phyloP scores from a whole-genome alignment of 2,888 invertebrate genomes.

The Abscondita cerata region DNA sequence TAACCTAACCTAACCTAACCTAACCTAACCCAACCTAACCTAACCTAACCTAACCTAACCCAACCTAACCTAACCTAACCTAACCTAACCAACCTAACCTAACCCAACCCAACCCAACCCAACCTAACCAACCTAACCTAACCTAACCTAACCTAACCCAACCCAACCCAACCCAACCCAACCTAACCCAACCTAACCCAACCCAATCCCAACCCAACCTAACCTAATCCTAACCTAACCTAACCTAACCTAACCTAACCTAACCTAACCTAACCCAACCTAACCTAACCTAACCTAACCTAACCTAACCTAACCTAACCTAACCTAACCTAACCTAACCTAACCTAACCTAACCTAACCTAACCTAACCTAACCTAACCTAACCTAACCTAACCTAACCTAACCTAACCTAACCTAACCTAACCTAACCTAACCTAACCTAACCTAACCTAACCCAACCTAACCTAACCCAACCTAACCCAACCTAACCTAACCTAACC shows the following conservation, averaged over 20 bases:
- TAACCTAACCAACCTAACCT: constrained; percentile 36
- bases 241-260: constrained; percentile 16
- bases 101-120: constrained; percentile 34
- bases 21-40: constrained; percentile 35
- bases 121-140: constrained; percentile 27
- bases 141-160: constrained; percentile 24
- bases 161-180: constrained; percentile 34
- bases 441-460: constrained; percentile 27
- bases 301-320: constrained; percentile 30
- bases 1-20: constrained; percentile 38
- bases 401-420: constrained; percentile 36
- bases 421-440: constrained; percentile 33
- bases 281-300: constrained; percentile 37
- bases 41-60: constrained; percentile 38
- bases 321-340: constrained; percentile 32
- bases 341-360: constrained; percentile 37
- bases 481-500: constrained; percentile 37
- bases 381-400: constrained; percentile 37
- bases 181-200: constrained; percentile 20
- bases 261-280: constrained; percentile 36
- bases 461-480: constrained; percentile 38
- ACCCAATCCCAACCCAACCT: constrained; percentile 23
- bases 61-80: constrained; percentile 38
- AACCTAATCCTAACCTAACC: constrained; percentile 29
- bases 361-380: constrained; percentile 38